Evolutionary conservation across 30 jellyfish, hydroid and myxozoan genomes (phyloP).

Genomic region (Euphysa ruthae): DNA sequence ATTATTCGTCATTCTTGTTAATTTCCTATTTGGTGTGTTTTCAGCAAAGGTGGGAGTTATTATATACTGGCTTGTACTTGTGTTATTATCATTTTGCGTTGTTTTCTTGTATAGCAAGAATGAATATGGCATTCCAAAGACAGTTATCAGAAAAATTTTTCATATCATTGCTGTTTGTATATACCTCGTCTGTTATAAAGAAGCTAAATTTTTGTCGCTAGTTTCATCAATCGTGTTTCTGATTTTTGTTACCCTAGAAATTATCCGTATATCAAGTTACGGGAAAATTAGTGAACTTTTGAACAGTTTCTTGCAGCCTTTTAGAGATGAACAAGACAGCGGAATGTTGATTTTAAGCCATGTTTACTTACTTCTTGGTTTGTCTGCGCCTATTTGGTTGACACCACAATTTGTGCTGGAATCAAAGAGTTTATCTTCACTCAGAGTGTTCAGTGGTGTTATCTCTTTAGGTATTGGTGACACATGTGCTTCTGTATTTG

Average conservation of each 20-base stretch:
- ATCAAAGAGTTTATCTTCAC: background rate
- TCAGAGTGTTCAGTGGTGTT: constrained; percentile 52
- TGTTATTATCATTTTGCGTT: constrained; percentile 28
- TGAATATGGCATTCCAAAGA: constrained; percentile 24
- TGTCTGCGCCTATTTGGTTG: constrained; percentile 60
- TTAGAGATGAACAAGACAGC: constrained; percentile 66
- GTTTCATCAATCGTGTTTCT: constrained; percentile 44
- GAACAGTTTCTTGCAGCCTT: constrained; percentile 36
- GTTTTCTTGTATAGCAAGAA: constrained; percentile 43
- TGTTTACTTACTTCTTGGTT: constrained; percentile 62
- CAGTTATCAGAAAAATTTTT: constrained; percentile 52
- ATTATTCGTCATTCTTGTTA: too few relatives aligned
- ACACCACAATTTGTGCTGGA: background rate
- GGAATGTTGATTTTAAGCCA: constrained; percentile 68
- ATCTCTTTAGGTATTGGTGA: constrained; percentile 86
- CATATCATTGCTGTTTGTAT: constrained; percentile 61
- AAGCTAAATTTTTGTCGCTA: constrained; percentile 26
- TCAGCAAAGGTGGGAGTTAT: background rate
- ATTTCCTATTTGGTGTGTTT: too few relatives aligned
- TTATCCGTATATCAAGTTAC: constrained; percentile 33
- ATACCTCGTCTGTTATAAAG: constrained; percentile 39
- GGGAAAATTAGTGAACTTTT: constrained; percentile 37
- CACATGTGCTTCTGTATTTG: constrained; percentile 82
- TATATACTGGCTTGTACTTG: constrained; percentile 39
- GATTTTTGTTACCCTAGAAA: constrained; percentile 42